Percentiles rank a stretch among this genome's conserved stretches.
Evolutionary conservation across 2,113 vertebrate species (phyloP).

Genomic region (Petroica traversi): DNA sequence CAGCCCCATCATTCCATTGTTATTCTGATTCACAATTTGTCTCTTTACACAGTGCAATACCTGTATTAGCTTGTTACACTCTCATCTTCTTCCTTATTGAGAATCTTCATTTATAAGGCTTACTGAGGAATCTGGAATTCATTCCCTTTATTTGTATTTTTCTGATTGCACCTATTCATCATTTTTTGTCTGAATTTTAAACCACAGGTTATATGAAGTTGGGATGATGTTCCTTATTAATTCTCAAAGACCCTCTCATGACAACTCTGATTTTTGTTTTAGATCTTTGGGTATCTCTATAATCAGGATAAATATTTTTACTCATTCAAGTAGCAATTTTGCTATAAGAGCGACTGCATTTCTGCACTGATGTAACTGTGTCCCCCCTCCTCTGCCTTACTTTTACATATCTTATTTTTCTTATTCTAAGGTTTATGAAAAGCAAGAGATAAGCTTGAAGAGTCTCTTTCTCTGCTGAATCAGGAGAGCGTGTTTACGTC

Average conservation of each 20-base stretch:
- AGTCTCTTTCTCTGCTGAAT: background rate
- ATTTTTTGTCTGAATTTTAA: background rate
- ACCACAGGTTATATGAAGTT: background rate
- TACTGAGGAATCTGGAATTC: background rate
- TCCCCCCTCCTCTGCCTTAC: background rate
- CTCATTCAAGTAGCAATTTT: background rate
- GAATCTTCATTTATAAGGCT: background rate
- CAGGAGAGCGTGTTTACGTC: too few relatives aligned
- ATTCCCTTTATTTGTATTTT: background rate
- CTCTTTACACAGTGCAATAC: background rate
- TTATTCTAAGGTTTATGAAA: background rate
- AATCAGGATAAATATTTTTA: background rate
- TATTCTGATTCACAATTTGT: background rate
- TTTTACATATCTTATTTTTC: background rate
- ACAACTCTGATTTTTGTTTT: constrained; percentile 20
- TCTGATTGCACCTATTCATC: background rate
- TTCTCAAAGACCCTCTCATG: background rate
- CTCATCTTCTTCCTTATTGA: background rate
- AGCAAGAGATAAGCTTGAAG: background rate
- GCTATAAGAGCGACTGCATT: background rate
- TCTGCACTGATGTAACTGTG: background rate
- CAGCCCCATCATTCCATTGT: background rate
- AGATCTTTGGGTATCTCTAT: background rate
- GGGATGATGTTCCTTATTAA: background rate
- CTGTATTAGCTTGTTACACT: background rate